Evolutionary conservation across 2,888 invertebrate genomes (phyloP).

Genomic region (Diaperis boleti): DNA sequence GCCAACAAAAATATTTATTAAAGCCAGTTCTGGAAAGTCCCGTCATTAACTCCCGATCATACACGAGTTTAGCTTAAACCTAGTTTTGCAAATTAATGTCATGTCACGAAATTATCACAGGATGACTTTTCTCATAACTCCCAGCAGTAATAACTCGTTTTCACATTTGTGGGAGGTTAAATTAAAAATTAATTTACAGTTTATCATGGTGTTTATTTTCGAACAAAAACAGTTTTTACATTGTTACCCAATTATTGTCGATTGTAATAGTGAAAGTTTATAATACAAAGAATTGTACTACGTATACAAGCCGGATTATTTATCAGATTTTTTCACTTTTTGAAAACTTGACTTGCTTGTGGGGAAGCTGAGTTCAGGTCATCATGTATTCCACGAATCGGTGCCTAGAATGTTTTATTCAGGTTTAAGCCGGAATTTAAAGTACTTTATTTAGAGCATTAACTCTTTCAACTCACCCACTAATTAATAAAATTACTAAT

Average conservation of each 20-base stretch:
- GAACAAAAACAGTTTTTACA: too few relatives aligned
- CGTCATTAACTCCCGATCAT: conserved; percentile 30
- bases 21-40: conserved; percentile 14
- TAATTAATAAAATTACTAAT: too few relatives aligned
- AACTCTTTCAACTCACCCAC: too few relatives aligned
- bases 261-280: too few relatives aligned
- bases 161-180: too few relatives aligned
- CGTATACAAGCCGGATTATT: too few relatives aligned
- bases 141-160: conserved; percentile 16
- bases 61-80: conserved; percentile 27
- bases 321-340: conserved; percentile 12
- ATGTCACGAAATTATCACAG: conserved; percentile 30
- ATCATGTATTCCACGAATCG: conserved; percentile 32
- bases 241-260: too few relatives aligned
- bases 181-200: too few relatives aligned
- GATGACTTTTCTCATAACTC: conserved; percentile 27
- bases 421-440: conserved; percentile 31
- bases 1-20: conserved; percentile 35
- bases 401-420: conserved; percentile 26
- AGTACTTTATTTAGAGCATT: conserved; percentile 22
- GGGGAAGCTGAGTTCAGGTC: conserved; percentile 25
- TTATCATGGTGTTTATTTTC: too few relatives aligned
- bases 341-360: too few relatives aligned
- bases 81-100: conserved; percentile 30
- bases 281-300: too few relatives aligned